Base-by-base conservation (phyloP, 53 echinoderm and acorn worm genomes). In the Apostichopus leukothele region DNA sequence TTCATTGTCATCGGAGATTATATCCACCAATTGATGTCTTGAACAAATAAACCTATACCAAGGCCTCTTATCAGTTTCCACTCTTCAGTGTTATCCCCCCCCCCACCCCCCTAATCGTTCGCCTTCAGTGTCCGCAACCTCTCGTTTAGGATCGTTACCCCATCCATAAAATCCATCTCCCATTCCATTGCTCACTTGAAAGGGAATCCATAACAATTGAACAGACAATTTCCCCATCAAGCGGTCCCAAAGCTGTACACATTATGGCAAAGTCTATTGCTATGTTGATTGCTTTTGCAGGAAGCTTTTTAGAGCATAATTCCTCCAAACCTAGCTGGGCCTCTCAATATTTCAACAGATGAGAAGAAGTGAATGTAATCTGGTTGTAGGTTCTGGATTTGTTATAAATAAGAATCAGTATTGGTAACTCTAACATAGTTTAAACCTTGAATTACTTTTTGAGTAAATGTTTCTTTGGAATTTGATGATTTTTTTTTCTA, bases 251-350 rank as follows among this genome's bases (percentile, higher is more conserved):
- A 71, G 71, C 71, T 71, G 18, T 71, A 6, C 20, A 18, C 71
- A 19, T 71, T 71, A 71, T 71, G 20, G 71, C 20, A 18, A 19
- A 71, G 16, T 57, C 8, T n/a, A 14, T 71, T 16, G 18, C 71
- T 71, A 71, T 71, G 71, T 71, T 71, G 71, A 71, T 71, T 71
- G 71, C 71, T 71, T 71, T 71, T 18, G 18, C 71, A 71, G 71
- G 71, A 71, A 71, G 71, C 21, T 19, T 71, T 71, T 63, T 63
- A 7, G 12, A 71, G 6, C 71, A 19, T 13, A 6, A 71, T 71
- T 71, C 71, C 71, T 71, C 71, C 18, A 39, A 39, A 39, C 39
- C 39, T 39, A 39, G 39, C 39, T 39, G 39, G 39, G 71, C 71
- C 71, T 71, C 71, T 71, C 71, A 13, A 71, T 71, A 19, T 71